phyloP scores from a whole-genome alignment of 2,888 invertebrate species.

The Synergus umbraculus region DNA sequence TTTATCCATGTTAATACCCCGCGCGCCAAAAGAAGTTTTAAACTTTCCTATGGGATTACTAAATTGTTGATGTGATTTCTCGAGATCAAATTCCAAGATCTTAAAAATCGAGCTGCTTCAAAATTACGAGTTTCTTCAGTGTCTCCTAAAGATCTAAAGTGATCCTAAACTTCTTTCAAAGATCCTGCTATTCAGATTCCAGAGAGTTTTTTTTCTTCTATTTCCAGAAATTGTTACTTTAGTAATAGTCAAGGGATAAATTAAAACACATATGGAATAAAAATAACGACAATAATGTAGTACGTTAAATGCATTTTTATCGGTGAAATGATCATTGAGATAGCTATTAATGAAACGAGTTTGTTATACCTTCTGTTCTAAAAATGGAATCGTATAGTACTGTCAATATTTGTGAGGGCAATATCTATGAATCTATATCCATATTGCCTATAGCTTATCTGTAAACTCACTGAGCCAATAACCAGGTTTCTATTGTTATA shows the following conservation, averaged over 20 bases:
- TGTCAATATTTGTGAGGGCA: not conserved
- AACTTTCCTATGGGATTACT: slow-evolving; percentile 21
- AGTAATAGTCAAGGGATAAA: not conserved
- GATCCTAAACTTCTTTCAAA: slow-evolving; percentile 9
- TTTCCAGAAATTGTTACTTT: not conserved
- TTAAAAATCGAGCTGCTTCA: not conserved
- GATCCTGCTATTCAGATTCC: not conserved
- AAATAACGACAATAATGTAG: not conserved
- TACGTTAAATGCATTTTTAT: not conserved
- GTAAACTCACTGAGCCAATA: not conserved
- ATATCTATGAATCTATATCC: not conserved
- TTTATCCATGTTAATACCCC: slow-evolving; percentile 7
- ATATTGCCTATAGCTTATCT: not conserved
- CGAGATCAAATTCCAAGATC: not conserved
- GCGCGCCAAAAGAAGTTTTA: not conserved
- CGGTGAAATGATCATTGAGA: not conserved
- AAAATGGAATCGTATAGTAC: not conserved
- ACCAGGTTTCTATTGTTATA: slow-evolving; percentile 18
- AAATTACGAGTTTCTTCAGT: not conserved
- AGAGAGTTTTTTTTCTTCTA: not conserved
- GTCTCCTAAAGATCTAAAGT: not conserved
- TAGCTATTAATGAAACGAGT: not conserved
- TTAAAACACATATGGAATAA: not conserved
- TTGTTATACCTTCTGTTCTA: not conserved
- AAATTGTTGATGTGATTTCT: slow-evolving; percentile 1